phyloP scores from a whole-genome alignment of 2,113 vertebrate genomes.

The Sorex fumeus region DNA sequence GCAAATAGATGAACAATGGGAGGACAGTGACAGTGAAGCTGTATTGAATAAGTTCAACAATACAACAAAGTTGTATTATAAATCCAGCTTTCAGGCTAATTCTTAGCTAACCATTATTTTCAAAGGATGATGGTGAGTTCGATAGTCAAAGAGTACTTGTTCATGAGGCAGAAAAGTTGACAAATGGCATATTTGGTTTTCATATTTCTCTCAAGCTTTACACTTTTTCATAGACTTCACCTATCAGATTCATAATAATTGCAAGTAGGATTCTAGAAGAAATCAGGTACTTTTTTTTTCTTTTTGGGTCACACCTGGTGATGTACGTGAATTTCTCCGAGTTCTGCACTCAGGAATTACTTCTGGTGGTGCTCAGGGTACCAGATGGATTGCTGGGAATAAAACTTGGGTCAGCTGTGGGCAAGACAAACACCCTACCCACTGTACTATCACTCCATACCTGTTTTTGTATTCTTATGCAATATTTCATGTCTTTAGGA shows the following conservation, averaged over 20 bases:
- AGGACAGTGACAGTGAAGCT: no score
- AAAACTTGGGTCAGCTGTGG: no score
- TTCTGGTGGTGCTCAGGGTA: no score
- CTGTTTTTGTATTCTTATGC: constrained; percentile 46
- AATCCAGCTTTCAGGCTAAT: constrained; percentile 49
- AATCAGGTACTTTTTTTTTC: constrained; percentile 57
- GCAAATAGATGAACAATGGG: no score
- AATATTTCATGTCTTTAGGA: constrained; percentile 71
- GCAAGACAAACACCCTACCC: no score
- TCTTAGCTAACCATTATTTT: constrained; percentile 43
- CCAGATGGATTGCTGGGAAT: no score
- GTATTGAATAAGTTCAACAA: neutral
- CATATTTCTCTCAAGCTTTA: constrained; percentile 61
- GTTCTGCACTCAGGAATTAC: no score
- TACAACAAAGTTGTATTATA: neutral
- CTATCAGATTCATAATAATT: constrained; percentile 71
- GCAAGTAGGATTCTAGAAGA: constrained; percentile 40
- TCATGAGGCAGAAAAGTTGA: constrained; percentile 6
- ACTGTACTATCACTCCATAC: no score
- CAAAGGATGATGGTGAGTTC: constrained; percentile 23
- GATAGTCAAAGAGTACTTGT: neutral
- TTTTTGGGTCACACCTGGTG: no score
- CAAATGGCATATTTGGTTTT: constrained; percentile 63
- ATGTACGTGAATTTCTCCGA: no score
- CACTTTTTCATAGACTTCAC: constrained; percentile 65